A percentile compares a stretch with the other conserved stretches of the same genome.
phyloP scores from a whole-genome alignment of 2,797 vertebrate genomes.

The Sebastes minor region DNA sequence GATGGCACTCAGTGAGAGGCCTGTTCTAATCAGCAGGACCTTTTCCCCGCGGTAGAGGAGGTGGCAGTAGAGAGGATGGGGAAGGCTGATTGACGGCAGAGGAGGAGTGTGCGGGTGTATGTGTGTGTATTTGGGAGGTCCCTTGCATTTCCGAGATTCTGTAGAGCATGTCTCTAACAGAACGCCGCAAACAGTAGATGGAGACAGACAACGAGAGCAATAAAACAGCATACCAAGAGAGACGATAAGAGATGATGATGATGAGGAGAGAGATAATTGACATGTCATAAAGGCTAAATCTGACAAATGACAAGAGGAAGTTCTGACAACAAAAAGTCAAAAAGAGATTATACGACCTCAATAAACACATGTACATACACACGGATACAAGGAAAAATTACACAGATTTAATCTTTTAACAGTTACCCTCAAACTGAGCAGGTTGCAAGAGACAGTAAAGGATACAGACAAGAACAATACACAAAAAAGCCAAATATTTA shows the following conservation, averaged over 20 bases:
- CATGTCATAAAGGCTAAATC: not conserved
- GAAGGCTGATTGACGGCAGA: conserved; percentile 70
- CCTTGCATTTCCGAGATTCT: not conserved
- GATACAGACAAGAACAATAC: not conserved
- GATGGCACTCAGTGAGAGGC: conserved; percentile 73
- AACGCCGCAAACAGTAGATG: not conserved
- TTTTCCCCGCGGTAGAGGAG: conserved; percentile 67
- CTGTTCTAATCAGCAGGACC: conserved; percentile 82
- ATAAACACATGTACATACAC: not conserved
- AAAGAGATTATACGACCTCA: not conserved
- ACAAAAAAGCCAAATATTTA: not conserved
- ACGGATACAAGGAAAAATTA: not conserved
- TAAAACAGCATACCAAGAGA: not conserved
- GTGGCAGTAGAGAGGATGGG: conserved; percentile 48
- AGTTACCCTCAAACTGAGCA: not conserved
- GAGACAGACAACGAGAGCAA: not conserved
- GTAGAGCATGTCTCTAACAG: not conserved
- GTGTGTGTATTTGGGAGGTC: not conserved
- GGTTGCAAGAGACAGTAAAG: not conserved
- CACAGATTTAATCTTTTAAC: not conserved
- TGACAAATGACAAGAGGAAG: not conserved
- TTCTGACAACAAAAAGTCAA: not conserved
- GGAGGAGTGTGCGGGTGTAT: not conserved
- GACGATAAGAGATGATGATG: not conserved
- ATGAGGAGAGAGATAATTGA: not conserved